Percentiles rank a stretch among this genome's conserved stretches.
Evolutionary conservation across 2,888 invertebrate genomes (phyloP).

Genomic region (Exocentrus adspersus): DNA sequence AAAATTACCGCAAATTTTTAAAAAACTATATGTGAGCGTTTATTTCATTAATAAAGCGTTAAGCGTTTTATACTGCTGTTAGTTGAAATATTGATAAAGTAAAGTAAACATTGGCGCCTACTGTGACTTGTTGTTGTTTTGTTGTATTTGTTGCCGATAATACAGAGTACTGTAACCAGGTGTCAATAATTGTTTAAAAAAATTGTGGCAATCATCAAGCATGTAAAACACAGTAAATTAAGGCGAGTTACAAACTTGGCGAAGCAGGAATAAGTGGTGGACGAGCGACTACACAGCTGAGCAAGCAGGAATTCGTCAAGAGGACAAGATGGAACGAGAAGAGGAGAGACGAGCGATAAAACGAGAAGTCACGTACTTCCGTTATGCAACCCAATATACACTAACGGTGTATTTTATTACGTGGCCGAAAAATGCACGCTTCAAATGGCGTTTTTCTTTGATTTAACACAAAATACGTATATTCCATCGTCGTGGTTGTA

Average conservation of each 20-base stretch:
- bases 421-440: conserved; percentile 44
- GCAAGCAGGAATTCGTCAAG: not conserved
- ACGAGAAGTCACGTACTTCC: conserved; percentile 23
- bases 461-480: conserved; percentile 11
- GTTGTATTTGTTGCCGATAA: too few species aligned
- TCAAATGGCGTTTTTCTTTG: conserved; percentile 10
- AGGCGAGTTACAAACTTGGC: not conserved
- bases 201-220: not conserved
- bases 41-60: too few species aligned
- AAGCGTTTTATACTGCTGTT: too few species aligned
- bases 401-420: conserved; percentile 50
- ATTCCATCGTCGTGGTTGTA: too few species aligned
- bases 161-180: too few species aligned
- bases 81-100: too few species aligned
- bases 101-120: too few species aligned
- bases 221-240: not conserved
- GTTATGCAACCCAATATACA: conserved; percentile 52
- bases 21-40: too few species aligned
- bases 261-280: not conserved
- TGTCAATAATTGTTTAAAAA: not conserved
- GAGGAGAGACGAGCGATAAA: not conserved
- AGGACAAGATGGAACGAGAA: not conserved
- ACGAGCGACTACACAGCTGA: not conserved
- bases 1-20: too few species aligned
- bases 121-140: too few species aligned